phyloP scores from a whole-genome alignment of 2,113 vertebrate species.

The Gnathonemus longibarbis region DNA sequence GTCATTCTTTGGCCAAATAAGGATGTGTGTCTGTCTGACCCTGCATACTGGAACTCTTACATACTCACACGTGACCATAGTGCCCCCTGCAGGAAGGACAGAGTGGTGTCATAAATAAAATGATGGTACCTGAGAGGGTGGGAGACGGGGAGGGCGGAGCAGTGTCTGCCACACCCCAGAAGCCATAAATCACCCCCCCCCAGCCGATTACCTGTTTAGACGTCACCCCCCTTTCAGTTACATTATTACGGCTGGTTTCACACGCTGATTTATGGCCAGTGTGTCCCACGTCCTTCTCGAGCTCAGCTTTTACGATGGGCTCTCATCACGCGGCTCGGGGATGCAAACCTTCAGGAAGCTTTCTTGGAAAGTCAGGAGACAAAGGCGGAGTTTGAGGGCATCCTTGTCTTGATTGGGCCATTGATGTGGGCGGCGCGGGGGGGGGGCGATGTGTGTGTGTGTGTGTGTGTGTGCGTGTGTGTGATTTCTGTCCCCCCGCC shows the following conservation, averaged over 20 bases:
- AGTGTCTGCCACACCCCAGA: background rate
- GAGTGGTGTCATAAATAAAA: background rate
- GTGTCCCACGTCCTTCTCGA: background rate
- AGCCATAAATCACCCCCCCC: background rate
- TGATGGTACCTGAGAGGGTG: background rate
- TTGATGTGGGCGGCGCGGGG: background rate
- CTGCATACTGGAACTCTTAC: background rate
- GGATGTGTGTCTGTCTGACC: background rate
- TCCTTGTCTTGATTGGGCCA: background rate
- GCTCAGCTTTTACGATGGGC: background rate
- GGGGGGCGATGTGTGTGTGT: no score
- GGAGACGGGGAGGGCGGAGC: background rate
- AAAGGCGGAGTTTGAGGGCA: background rate
- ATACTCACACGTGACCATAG: conserved; percentile 7
- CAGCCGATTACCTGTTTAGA: background rate
- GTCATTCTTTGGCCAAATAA: background rate
- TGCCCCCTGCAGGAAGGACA: background rate
- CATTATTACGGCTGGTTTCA: background rate
- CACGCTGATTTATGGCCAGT: background rate
- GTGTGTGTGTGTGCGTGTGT: background rate
- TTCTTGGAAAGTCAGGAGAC: background rate
- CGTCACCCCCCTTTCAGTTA: background rate
- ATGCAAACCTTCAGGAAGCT: background rate
- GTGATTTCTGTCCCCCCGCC: background rate
- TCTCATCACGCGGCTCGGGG: background rate